Base-by-base conservation (phyloP, 2,888 invertebrate species). In the Palloptera scutellata region DNA sequence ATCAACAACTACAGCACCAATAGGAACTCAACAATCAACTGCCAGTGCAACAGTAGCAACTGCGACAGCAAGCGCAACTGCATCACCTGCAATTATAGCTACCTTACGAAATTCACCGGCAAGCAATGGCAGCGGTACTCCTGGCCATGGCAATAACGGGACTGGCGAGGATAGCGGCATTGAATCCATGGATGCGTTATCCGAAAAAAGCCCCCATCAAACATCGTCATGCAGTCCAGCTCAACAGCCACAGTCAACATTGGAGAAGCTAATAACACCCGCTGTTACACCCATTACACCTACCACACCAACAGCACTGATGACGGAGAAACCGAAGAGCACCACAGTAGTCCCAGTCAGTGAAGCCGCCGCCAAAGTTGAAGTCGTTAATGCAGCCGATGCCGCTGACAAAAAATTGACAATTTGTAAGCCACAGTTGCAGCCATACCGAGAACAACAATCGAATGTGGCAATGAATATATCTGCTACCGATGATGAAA, bases 181-280 rank as follows among this genome's bases (percentile, higher is more conserved):
- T 66, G 95, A 95, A 83, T 94, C 94, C 48, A 95, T 95, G 95
- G 95, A 96, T 82, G 95, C 95, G 1, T 85, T 95, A n/a, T 95
- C 95, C 19, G 95, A 96, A 83, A 95, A 95, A 82, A 93, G 92
- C 72, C 93, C 93, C n/a, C 93, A 94, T 84, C 94, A 94, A 82
- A 92, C 93, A 85, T 91, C 88, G 85, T 80, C 81, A 1, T 79
- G 79, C 67, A 93, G 90, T 83, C 93, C 66, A 15, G 78, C 73
- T 6, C 89, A 85, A 76, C 85, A 87, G 77, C 68, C 53, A 11
- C 19, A 51, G 30, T 42, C 43, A 15, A 30, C 6, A 6, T 4
- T 30, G 30, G 61, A 64, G n/a, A 61, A 64, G 30, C 41, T 40
- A 11, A 52, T 15, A 12, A 40, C 52, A 20, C 13, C 52, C 6